Conservation (phyloP, 2,888 invertebrate species). For the Unio pictorum region DNA sequence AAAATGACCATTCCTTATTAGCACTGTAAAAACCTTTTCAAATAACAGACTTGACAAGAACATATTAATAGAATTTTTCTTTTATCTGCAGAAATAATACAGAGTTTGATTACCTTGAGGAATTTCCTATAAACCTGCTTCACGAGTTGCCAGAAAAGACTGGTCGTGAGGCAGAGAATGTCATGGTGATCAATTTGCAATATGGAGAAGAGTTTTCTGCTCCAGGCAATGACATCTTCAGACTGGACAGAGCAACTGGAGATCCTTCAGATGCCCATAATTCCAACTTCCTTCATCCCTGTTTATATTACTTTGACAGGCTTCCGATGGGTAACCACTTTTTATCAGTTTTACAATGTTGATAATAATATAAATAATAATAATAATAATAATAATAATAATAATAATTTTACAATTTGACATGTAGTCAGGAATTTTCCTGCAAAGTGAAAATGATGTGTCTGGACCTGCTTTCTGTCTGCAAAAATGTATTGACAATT, state of each 20-base stretch:
- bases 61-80: not conserved
- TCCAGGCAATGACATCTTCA: conserved; percentile 71
- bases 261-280: conserved; percentile 69
- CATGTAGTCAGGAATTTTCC: no score
- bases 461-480: no score
- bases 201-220: conserved; percentile 72
- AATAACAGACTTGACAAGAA: no score
- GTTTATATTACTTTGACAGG: conserved; percentile 70
- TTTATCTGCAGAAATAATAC: conserved; percentile 42
- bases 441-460: no score
- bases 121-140: conserved; percentile 70
- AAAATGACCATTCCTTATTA: no score
- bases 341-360: not conserved
- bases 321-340: conserved; percentile 68
- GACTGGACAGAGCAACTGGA: conserved; percentile 69
- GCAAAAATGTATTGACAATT: no score
- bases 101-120: conserved; percentile 67
- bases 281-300: conserved; percentile 73
- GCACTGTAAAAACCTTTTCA: no score
- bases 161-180: conserved; percentile 57
- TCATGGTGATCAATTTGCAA: conserved; percentile 70
- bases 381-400: no score
- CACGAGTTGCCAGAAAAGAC: conserved; percentile 62
- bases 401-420: no score
- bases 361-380: no score